These are phyloP conservation scores for Eupithecia insigniata DNA, from an alignment of 2,888 invertebrate species.

Conservation along the genomic window DNA sequence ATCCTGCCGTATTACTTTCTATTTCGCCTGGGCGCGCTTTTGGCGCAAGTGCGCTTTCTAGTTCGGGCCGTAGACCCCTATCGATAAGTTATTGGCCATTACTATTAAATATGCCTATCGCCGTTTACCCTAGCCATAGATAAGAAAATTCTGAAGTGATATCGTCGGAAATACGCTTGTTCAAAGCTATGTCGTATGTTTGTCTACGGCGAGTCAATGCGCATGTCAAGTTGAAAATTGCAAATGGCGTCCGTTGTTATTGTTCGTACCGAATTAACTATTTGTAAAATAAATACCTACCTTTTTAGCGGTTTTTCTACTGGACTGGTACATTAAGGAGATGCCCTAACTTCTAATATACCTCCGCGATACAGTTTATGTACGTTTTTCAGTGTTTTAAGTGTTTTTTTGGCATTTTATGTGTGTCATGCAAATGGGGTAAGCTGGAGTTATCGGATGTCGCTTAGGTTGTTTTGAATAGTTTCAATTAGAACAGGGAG, in stretches of 20 bases:
- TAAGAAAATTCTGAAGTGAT: not conserved
- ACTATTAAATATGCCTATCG: too few species aligned
- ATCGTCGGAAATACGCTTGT: constrained; percentile 49
- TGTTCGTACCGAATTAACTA: constrained; percentile 95
- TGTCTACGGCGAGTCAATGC: constrained; percentile 83
- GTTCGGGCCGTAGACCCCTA: too few species aligned
- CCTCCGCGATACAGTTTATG: constrained; percentile 79
- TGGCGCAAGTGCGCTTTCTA: too few species aligned
- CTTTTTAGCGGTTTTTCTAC: constrained; percentile 86
- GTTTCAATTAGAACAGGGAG: constrained; percentile 80
- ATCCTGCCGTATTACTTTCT: too few species aligned
- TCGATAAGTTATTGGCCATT: too few species aligned
- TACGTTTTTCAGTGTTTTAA: constrained; percentile 82
- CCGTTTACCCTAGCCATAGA: not conserved
- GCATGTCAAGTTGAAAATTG: constrained; percentile 93
- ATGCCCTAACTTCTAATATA: constrained; percentile 80
- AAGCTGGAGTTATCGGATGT: constrained; percentile 86
- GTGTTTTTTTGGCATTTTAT: constrained; percentile 86
- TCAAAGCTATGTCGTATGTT: constrained; percentile 72
- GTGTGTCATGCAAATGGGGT: constrained; percentile 91
- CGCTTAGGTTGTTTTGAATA: constrained; percentile 85
- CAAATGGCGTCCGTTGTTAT: constrained; percentile 99
- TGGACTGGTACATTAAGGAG: constrained; percentile 81
- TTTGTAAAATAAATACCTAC: constrained; percentile 88
- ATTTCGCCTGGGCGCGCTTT: too few species aligned